Conservation (phyloP, 2,888 invertebrate genomes). For the Phytoseiulus persimilis region DNA sequence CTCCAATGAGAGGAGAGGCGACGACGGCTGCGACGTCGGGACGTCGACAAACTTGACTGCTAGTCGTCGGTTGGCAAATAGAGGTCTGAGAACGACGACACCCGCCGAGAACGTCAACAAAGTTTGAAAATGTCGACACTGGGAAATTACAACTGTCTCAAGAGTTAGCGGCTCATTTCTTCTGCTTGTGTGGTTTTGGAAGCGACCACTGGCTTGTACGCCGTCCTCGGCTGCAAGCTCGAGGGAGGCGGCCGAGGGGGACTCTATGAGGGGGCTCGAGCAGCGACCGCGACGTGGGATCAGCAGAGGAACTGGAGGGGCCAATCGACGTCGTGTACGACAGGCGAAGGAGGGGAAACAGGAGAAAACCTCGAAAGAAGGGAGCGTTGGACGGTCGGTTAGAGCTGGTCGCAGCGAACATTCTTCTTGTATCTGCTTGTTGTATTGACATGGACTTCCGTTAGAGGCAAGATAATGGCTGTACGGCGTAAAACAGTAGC, state of each 20-base stretch:
- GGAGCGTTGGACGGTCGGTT: not conserved
- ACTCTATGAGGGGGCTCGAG: not conserved
- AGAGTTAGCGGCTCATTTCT: not conserved
- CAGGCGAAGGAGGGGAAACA: not conserved
- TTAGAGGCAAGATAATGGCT: not conserved
- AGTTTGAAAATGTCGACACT: not conserved
- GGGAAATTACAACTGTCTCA: not conserved
- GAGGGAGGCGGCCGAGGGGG: not conserved
- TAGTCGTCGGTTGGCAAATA: not conserved
- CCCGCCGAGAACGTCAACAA: not conserved
- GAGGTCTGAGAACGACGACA: not conserved
- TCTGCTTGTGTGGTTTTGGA: not conserved
- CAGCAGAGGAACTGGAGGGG: not conserved
- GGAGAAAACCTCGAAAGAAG: not conserved
- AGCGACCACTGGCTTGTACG: not conserved
- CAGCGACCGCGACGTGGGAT: not conserved
- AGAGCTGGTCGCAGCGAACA: not conserved
- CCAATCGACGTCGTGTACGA: not conserved
- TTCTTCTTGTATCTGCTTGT: not conserved
- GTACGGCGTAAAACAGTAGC: not conserved
- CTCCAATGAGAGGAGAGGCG: not conserved
- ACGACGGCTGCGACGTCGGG: not conserved
- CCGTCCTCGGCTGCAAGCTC: not conserved
- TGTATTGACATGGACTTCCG: not conserved
- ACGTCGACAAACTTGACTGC: not conserved